Conservation (phyloP, 2,113 vertebrate genomes). For the Vireo altiloquus region DNA sequence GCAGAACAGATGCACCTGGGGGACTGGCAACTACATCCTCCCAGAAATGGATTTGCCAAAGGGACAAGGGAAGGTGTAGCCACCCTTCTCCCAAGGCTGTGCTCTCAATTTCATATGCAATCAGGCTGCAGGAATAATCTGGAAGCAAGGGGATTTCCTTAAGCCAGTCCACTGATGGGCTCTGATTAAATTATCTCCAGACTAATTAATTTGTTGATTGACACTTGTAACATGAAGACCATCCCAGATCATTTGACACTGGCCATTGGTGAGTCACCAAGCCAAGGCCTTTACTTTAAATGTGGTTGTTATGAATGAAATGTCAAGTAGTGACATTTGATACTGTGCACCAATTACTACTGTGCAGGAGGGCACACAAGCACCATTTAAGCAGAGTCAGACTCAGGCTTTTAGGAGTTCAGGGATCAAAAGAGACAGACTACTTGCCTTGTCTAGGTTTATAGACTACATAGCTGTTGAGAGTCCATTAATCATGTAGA, state of each 20-base stretch:
- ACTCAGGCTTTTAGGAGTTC: constrained; percentile 19
- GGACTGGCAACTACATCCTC: background rate
- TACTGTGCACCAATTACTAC: constrained; percentile 5
- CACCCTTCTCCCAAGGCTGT: background rate
- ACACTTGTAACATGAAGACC: background rate
- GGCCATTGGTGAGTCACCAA: background rate
- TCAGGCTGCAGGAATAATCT: background rate
- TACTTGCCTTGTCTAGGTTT: constrained; percentile 31
- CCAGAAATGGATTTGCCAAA: background rate
- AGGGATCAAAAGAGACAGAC: constrained; percentile 5
- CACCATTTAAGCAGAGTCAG: constrained; percentile 15
- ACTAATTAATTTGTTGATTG: constrained; percentile 13
- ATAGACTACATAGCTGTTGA: background rate
- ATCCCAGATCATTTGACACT: background rate
- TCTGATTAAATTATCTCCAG: constrained; percentile 5
- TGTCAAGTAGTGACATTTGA: constrained; percentile 36
- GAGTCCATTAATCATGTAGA: background rate
- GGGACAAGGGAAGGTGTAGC: background rate
- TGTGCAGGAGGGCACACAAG: background rate
- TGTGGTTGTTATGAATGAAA: constrained; percentile 30
- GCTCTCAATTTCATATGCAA: background rate
- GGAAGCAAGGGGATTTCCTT: background rate
- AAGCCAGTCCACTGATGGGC: background rate
- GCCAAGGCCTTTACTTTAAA: constrained; percentile 5
- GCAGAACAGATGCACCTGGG: background rate